Evolutionary conservation across 1,140 invertebrate genomes (phyloP), one percentile per base, ranked within the genome.

Genomic region (Mycetomoellerius zeteki): DNA sequence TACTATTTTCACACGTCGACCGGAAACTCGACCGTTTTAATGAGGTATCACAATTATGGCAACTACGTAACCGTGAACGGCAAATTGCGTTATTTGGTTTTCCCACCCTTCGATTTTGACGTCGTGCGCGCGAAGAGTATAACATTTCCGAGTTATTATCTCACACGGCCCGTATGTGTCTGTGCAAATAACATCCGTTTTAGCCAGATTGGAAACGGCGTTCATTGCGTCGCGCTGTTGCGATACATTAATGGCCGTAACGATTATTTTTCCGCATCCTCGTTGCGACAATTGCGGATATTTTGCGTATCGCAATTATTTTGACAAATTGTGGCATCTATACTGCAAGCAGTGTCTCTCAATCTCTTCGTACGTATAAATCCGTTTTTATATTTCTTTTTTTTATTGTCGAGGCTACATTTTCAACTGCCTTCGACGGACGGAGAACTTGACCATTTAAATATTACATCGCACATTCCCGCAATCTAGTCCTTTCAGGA

Each of bases 131-230:
- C 52, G 27, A 16, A 0, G 47, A 75, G 69, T 60, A 73, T 21
- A 43, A 60, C 54, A 75, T 84, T 73, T 72, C 69, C 56, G 58
- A 75, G 71, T 75, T 60, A 75, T 84, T 75, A 84, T 84, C 54
- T 60, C 69, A 4, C 69, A n/a, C 7, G 4, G 54, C 16, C 54
- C 54, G 77, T 54, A 67, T 73, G 78, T 50, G 47, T 16, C 33
- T 43, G 67, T 27, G 67, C 27, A 47, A 84, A 62, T 60, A 84
- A 84, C 69, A 60, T 84, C 14, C 54, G 24, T 62, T 84, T 82
- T 84, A 47, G 64, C 16, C 16, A 73, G 69, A 82, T 60, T 80
- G 77, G 62, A 80, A 80, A 69, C 62, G 1, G 10, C 21, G 52
- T 50, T 56, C 16, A 12, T 24, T 24, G 21, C 21, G 14, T 19